Base-by-base conservation (phyloP, 1,140 invertebrate species). In the Vanessa tameamea region DNA sequence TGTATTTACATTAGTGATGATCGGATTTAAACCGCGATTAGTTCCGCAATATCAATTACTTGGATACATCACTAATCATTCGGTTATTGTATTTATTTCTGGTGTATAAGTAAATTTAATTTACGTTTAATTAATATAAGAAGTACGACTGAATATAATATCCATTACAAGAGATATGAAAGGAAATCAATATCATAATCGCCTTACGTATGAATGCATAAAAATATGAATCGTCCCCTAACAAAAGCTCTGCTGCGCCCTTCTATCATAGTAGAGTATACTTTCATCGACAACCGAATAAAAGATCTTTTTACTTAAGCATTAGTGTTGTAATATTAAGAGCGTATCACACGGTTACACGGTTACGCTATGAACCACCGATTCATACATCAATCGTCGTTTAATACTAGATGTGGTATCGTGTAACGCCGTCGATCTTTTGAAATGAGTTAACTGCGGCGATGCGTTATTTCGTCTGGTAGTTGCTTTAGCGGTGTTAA, bases 251-350 rank as follows among this genome's bases (percentile, higher is more conserved):
- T 61, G 47, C 47, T 69, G 66, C 73, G 61, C 73, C 73, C 73
- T 69, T 64, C 63, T 47, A 69, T 73, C 31, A 73, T 31, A 53
- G 66, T 57, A 43, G 68, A 73, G 51, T 23, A n/a, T 57, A 77
- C 68, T 78, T 72, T 76, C 77, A 76, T 73, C 74, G 74, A 71
- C 72, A 68, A 73, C 71, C 74, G 68, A 78, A 78, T 75, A 78
- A 76, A 69, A 70, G 73, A 53, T 64, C 73, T 70, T 73, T 77
- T 70, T 75, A 75, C 72, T 77, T 66, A 68, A 76, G 71, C 51
- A 78, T 76, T 76, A 76, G 71, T 73, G 63, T 64, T 69, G 43
- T 74, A 64, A 61, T 61, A n/a, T 61, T 61, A 69, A 59, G 61
- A 23, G 12, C 14, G 16, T 70, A 37, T 47, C 64, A 75, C 63